Evolutionary conservation across 2,797 vertebrate species (phyloP), one percentile per base, ranked within the genome.

Genomic region (Spinibarbus caldwelli): DNA sequence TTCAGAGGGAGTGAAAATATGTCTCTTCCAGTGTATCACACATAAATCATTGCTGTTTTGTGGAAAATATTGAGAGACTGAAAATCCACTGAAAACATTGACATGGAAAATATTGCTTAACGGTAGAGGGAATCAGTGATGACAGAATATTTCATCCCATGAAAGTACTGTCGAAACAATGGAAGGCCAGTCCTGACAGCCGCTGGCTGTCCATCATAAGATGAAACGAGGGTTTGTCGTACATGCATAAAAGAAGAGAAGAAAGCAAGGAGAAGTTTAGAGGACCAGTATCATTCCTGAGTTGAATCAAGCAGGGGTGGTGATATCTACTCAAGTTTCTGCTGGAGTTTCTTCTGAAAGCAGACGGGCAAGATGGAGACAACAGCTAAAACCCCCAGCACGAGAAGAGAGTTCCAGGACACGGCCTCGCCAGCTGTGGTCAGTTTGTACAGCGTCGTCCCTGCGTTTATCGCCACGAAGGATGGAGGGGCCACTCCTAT

Each of bases 371-470:
- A 89, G 91, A 99, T 98, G 66, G 98, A 99, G 80, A 99, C 95
- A 80, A 98, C 93, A 1, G 98, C 98, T 57, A 99, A 94, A 21
- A 98, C 87, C 77, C 96, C 98, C 10, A 99, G 96, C 88, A 99
- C 94, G 68, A 97, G 96, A 82, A 99, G 94, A 80, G 98, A 99
- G 94, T 97, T 97, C 98, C 98, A 99, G 92, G 98, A 99, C 90
- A 99, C 97, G 0, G 98, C 98, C 93, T 99, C 98, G 5, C 98
- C 98, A 0, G 98, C 98, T 78, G 98, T 99, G 71, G 98, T 99
- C 90, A 99, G 96, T 89, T 99, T 98, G 93, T 99, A 99, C 47
- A 99, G 92, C 6, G 98, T 99, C 57, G 98, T 99, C 82, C 98
- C 98, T 2, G 98, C 98, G 38, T 99, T 99, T 91, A 99, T 99